These are phyloP conservation scores for Helicoverpa armigera DNA, from an alignment of 1,140 invertebrate species.

Conservation along the genomic window DNA sequence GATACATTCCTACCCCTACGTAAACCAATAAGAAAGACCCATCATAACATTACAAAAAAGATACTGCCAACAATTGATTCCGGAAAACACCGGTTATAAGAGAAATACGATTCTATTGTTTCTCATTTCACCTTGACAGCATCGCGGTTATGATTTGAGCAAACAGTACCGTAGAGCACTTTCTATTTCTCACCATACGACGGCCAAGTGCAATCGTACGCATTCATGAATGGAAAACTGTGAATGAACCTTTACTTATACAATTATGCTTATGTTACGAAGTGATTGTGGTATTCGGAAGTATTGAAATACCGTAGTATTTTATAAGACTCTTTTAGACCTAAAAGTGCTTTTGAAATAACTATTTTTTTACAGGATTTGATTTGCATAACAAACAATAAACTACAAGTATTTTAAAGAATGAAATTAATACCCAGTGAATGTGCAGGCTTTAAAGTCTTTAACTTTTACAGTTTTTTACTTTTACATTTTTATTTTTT, in stretches of 20 bases:
- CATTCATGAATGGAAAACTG: constrained; percentile 38
- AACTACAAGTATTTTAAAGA: too few relatives aligned
- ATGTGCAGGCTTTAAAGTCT: too few relatives aligned
- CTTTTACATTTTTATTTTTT: too few relatives aligned
- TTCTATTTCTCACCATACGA: constrained; percentile 40
- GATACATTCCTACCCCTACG: too few relatives aligned
- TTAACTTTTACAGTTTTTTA: too few relatives aligned
- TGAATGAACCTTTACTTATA: constrained; percentile 38
- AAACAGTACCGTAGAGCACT: constrained; percentile 13
- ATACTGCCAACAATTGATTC: too few relatives aligned
- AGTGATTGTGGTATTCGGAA: neutral
- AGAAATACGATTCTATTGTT: neutral
- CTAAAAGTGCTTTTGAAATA: too few relatives aligned
- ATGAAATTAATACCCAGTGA: too few relatives aligned
- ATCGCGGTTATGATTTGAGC: neutral
- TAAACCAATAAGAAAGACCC: too few relatives aligned
- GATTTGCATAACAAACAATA: too few relatives aligned
- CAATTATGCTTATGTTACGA: neutral
- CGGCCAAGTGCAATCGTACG: constrained; percentile 32
- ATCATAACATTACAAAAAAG: too few relatives aligned
- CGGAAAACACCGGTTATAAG: neutral
- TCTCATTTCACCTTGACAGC: constrained; percentile 20
- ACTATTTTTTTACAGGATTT: too few relatives aligned
- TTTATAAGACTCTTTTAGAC: neutral
- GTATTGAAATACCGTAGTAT: neutral